phyloP scores from a whole-genome alignment of 2,113 vertebrate genomes.

The Reinhardtius hippoglossoides region DNA sequence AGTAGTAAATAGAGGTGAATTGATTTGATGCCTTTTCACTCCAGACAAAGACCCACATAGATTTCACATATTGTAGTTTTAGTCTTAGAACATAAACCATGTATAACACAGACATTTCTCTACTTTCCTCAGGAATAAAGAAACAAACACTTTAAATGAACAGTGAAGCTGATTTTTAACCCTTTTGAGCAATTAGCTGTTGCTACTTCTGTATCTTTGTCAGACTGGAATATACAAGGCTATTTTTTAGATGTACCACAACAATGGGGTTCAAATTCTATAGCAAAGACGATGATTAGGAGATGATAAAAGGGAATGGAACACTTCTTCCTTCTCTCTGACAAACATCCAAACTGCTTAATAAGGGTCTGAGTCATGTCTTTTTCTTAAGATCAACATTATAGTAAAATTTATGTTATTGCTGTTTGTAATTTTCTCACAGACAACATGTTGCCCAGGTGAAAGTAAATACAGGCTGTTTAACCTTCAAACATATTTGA shows the following conservation, averaged over 20 bases:
- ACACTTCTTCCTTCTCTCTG: too few relatives aligned
- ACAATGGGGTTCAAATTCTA: constrained; percentile 9
- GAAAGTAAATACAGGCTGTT: not conserved
- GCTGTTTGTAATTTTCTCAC: not conserved
- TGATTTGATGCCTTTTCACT: too few relatives aligned
- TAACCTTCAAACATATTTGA: too few relatives aligned
- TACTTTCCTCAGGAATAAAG: not conserved
- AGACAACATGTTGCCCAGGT: not conserved
- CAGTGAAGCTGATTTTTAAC: not conserved
- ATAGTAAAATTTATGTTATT: too few relatives aligned
- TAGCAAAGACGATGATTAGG: too few relatives aligned
- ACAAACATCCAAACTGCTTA: too few relatives aligned
- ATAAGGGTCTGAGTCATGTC: not conserved
- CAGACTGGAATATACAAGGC: constrained; percentile 9
- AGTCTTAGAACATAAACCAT: too few relatives aligned
- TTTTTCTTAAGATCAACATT: not conserved
- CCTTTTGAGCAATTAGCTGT: not conserved
- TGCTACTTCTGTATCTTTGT: constrained; percentile 20
- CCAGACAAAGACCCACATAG: too few relatives aligned
- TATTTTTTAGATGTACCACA: constrained; percentile 25
- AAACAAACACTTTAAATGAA: constrained; percentile 5
- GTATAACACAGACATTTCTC: not conserved
- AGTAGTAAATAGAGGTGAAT: too few relatives aligned
- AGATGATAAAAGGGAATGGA: too few relatives aligned
- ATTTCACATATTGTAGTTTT: too few relatives aligned